Evolutionary conservation across 1,140 invertebrate genomes (phyloP).

Genomic region (Pachypsylla venusta): DNA sequence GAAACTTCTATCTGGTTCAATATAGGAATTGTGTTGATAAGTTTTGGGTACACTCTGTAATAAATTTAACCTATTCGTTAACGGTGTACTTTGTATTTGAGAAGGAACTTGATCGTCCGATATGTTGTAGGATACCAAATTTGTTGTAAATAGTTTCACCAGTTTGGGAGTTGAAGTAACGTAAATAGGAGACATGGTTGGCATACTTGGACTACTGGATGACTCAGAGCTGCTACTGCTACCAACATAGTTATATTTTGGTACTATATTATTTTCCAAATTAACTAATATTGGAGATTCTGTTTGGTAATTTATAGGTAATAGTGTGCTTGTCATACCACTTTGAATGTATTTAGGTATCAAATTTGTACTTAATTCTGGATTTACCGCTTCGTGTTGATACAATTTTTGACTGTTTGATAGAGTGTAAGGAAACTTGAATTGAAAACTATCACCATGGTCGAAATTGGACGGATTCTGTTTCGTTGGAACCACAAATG

Average conservation of each 20-base stretch:
- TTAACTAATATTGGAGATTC: not conserved
- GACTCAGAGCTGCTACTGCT: not conserved
- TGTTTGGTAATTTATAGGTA: not conserved
- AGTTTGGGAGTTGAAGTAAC: too few relatives aligned
- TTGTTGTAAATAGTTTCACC: too few relatives aligned
- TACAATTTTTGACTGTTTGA: too few relatives aligned
- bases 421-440: too few relatives aligned
- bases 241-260: too few relatives aligned
- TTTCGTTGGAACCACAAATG: not conserved
- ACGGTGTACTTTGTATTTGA: too few relatives aligned
- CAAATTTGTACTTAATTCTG: not conserved
- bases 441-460: too few relatives aligned
- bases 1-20: not conserved
- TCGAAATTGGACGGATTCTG: not conserved
- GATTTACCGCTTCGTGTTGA: not conserved
- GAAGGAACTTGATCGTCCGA: not conserved
- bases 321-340: not conserved
- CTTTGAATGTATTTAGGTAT: not conserved
- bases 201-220: not conserved
- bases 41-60: not conserved
- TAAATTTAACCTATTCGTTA: not conserved
- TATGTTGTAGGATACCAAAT: not conserved
- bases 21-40: not conserved
- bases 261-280: too few relatives aligned
- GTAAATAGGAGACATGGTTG: too few relatives aligned